Base-by-base conservation (phyloP, 37 sponge, comb jelly and placozoan species). In the Trichoplax adhaerens region DNA sequence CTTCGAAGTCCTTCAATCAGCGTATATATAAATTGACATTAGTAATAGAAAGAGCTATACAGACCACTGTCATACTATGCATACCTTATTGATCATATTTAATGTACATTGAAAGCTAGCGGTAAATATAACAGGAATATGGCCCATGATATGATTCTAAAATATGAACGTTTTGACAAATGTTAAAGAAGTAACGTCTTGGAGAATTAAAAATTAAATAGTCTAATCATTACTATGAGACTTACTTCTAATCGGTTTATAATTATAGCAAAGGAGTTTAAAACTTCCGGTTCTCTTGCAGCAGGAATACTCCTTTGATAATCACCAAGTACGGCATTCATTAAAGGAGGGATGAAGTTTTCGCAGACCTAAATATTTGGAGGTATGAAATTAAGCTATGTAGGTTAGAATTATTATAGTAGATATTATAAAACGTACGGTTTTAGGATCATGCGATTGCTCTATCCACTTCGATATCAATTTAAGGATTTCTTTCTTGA, bases 71-170 rank as follows among this genome's bases (percentile, higher is more conserved):
- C 29, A 29, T 29, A 29, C 29, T 29, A 29, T 29, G 29, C 29
- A 29, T 29, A 29, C 29, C 29, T 87, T 91, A 75, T 88, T 95
- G 62, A 95, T 87, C 98, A 95, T 95, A 52, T 91, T 88, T 57
- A 95, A 83, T 29, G 98, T 95, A 62, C 98, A 95, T 77, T 95
- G 87, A 69, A 95, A 95, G 64, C 91, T 75, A 10, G 98, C 88
- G 48, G 87, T 87, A 61, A 95, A 58, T 1, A 95, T 85, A 5
- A 82, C 72, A 52, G 92, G 89, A 46, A 95, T 74, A 51, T 91
- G 84, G 4, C 74, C 79, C 1, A 77, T 86, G 12, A 79, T 83
- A 52, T 68, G 77, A 52, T 65, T 66, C 83, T 86, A 77, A 29
- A 2, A 58, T 53, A 58, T 53, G 60, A 55, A 63, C 5, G 60